Conservation (phyloP, 1,140 invertebrate genomes). For the Dermatophagoides farinae region DNA sequence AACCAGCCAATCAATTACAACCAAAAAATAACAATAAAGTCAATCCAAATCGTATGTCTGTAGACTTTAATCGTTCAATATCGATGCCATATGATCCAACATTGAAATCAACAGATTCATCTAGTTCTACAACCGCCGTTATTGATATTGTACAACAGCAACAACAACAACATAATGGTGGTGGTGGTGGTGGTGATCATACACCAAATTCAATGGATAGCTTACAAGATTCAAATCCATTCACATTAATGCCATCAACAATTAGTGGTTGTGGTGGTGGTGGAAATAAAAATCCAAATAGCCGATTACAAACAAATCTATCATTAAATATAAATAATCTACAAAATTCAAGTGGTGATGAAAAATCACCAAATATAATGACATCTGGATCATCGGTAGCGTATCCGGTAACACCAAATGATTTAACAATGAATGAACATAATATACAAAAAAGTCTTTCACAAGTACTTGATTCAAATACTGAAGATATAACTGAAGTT, state of each 20-base stretch:
- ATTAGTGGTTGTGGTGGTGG: background rate
- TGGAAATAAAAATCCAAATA: background rate
- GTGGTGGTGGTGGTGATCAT: no score
- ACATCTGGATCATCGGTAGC: conserved; percentile 12
- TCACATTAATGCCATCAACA: no score
- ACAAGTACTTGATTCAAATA: conserved; percentile 67
- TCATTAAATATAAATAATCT: no score
- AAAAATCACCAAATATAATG: conserved; percentile 20
- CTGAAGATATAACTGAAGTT: conserved; percentile 27
- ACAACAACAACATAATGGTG: background rate
- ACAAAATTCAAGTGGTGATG: conserved; percentile 18
- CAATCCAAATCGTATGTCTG: background rate
- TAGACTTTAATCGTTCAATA: conserved; percentile 14
- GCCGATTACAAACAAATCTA: no score
- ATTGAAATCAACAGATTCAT: background rate
- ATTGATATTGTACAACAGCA: background rate
- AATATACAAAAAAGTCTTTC: conserved; percentile 60
- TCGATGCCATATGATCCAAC: conserved; percentile 6
- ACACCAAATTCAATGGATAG: background rate
- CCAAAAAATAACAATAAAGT: background rate
- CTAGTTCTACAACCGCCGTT: background rate
- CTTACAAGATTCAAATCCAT: no score
- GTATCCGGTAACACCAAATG: no score
- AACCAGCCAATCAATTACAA: background rate
- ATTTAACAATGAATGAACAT: conserved; percentile 63